Base-by-base conservation (phyloP, 2,888 invertebrate species). In the Ferdinandea cuprea region DNA sequence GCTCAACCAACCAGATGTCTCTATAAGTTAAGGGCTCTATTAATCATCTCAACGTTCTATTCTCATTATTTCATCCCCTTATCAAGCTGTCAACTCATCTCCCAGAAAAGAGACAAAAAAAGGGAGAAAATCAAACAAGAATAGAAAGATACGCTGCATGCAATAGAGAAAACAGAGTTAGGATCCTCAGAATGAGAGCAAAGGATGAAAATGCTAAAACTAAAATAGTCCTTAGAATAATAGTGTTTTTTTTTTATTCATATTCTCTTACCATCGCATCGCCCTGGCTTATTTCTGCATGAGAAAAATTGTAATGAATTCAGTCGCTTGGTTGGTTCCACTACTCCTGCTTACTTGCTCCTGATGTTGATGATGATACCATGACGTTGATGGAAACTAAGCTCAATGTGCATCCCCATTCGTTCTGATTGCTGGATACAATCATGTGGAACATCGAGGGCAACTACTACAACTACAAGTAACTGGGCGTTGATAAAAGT, bases 51-150 rank as follows among this genome's bases (percentile, higher is more conserved):
- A 73, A 52, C 84, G 73, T 79, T 84, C 79, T 84, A 84, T 84
- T 84, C 84, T 84, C 84, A 84, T 84, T 84, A 84, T 84, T 84
- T 84, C 79, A 84, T 84, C 79, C 79, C 69, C 84, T 84, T 84
- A 84, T 84, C 84, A 84, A 79, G 79, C 79, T 84, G 84, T 84
- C 84, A 84, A 79, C 84, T 79, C 79, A 54, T 69, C 73, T 73
- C 54, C 58, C 54, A 30, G 52, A 46, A 40, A 63, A 56, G 74
- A 65, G 21, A 50, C 63, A 52, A 68, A 66, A 59, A 40, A 71
- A 56, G 9, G 28, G 46, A 61, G 58, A 32, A 52, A 42, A 52
- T 66, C 58, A 52, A 66, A 72, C 44, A 13, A 54, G 37, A 37
- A 65, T 58, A 61, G 61, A 48, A 69, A 37, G 65, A 78, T 56